Evolutionary conservation across 2,888 invertebrate species (phyloP).

Genomic region (Ethmia dodecea): DNA sequence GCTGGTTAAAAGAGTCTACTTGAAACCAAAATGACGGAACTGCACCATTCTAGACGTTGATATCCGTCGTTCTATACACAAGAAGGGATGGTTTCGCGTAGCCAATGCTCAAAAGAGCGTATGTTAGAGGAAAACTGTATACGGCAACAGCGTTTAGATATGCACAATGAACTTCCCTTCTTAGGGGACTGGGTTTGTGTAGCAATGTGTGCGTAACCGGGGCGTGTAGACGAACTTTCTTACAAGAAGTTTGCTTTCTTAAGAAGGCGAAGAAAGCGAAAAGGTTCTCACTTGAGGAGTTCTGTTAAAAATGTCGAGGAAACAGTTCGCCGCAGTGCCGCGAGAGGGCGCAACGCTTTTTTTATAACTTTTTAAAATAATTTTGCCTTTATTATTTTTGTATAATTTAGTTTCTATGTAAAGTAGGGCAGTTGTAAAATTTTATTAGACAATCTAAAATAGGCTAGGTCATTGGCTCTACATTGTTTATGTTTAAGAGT

Average conservation of each 20-base stretch:
- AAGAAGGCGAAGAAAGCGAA: constrained; percentile 72
- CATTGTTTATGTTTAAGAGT: no score
- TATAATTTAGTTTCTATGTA: no score
- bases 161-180: constrained; percentile 19
- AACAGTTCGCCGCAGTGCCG: constrained; percentile 38
- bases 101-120: constrained; percentile 18
- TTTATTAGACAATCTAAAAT: no score
- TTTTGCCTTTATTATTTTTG: no score
- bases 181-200: constrained; percentile 27
- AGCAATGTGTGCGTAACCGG: constrained; percentile 39
- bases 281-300: constrained; percentile 68
- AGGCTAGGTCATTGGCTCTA: no score
- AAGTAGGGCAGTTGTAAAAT: no score
- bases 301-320: constrained; percentile 62
- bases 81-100: constrained; percentile 5
- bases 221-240: constrained; percentile 59
- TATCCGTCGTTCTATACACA: constrained; percentile 28
- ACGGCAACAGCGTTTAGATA: constrained; percentile 31
- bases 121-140: constrained; percentile 9
- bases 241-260: constrained; percentile 56
- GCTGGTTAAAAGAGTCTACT: constrained; percentile 12
- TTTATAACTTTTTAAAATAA: no score
- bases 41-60: constrained; percentile 1
- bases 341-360: constrained; percentile 69
- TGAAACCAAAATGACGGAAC: constrained; percentile 27